Evolutionary conservation across 1,140 invertebrate species (phyloP), one percentile per base, ranked within the genome.

Genomic region (Drosophila athabasca): DNA sequence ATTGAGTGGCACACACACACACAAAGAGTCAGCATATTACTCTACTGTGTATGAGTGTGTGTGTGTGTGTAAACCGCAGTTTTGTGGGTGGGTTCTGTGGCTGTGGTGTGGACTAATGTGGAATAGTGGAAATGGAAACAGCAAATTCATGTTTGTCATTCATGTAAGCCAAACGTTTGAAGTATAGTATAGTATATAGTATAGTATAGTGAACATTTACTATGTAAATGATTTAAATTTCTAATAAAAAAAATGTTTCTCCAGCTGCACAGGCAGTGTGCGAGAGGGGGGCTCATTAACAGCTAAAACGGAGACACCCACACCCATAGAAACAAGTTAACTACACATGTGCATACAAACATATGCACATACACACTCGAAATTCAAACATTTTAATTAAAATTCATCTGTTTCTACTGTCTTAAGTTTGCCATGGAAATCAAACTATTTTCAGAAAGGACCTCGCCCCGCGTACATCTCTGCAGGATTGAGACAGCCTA

Each of bases 161-260:
- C 11, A 39, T 39, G 11, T 39, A 11, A 13, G 62, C 49, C 60
- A 65, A 64, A 64, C 24, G 49, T 65, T 31, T 24, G 44, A 39
- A 57, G 61, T 74, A 76, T 13, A 35, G 3, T 35, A 11, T 9
- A 35, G 31, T 35, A 35, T 4, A 3, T 39, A 31, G 29, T 8
- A 7, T 31, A 8, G 8, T 19, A 19, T 19, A 19, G 24, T 26
- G 4, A 3, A 24, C 5, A 24, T 24, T 24, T 24, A 39, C 35
- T 2, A 11, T 13, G 35, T 85, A 72, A 83, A 83, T 84, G 52
- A 80, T 83, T 84, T 67, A 79, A 79, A 71, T 72, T 84, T 62
- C 53, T 67, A 64, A 72, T 68, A 68, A 31, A 49, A 49, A 53
- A 62, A 35, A 60, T 39, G 0, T 39, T 57, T 48, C 60, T 41